phyloP scores from a whole-genome alignment of 2,797 vertebrate species.

The Synanceia verrucosa region DNA sequence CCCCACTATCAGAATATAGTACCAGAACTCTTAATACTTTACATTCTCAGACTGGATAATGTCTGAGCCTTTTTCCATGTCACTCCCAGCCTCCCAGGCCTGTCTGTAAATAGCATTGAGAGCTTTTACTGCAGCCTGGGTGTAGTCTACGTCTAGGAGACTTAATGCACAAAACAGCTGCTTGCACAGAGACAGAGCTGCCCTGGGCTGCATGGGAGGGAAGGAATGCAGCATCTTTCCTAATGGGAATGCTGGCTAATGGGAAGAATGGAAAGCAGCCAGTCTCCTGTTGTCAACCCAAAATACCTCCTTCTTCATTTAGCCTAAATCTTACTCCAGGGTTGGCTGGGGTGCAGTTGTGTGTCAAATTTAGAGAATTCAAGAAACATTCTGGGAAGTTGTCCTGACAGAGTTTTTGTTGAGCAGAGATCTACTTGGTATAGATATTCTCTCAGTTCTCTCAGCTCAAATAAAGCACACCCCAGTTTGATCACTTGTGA shows the following conservation, averaged over 20 bases:
- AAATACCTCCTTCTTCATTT: slow-evolving; percentile 47
- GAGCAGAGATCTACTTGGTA: slow-evolving; percentile 55
- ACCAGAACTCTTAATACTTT: not conserved
- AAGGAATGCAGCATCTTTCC: slow-evolving; percentile 54
- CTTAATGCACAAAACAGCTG: slow-evolving; percentile 70
- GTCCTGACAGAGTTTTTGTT: slow-evolving; percentile 52
- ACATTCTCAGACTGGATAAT: slow-evolving; percentile 32
- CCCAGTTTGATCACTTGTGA: slow-evolving; percentile 59
- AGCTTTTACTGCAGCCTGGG: slow-evolving; percentile 26
- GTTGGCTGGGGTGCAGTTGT: slow-evolving; percentile 51
- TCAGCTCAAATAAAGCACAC: slow-evolving; percentile 63
- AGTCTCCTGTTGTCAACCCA: slow-evolving; percentile 19
- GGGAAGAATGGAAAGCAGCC: slow-evolving; percentile 2
- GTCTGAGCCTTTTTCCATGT: slow-evolving; percentile 50
- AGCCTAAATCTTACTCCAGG: slow-evolving; percentile 56
- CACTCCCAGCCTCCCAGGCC: slow-evolving; percentile 19
- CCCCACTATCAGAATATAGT: not conserved
- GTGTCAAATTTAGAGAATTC: slow-evolving; percentile 50
- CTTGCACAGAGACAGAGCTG: slow-evolving; percentile 43
- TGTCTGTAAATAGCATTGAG: slow-evolving; percentile 67
- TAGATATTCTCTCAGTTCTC: slow-evolving; percentile 69
- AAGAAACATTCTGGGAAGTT: slow-evolving; percentile 36
- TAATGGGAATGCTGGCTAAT: slow-evolving; percentile 47
- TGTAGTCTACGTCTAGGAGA: slow-evolving; percentile 59
- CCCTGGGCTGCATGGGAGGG: not conserved